Percentiles rank a stretch among this genome's conserved stretches.
These are phyloP conservation scores for Seriola rivoliana DNA, from an alignment of 2,113 vertebrate genomes.

Conservation along the genomic window DNA sequence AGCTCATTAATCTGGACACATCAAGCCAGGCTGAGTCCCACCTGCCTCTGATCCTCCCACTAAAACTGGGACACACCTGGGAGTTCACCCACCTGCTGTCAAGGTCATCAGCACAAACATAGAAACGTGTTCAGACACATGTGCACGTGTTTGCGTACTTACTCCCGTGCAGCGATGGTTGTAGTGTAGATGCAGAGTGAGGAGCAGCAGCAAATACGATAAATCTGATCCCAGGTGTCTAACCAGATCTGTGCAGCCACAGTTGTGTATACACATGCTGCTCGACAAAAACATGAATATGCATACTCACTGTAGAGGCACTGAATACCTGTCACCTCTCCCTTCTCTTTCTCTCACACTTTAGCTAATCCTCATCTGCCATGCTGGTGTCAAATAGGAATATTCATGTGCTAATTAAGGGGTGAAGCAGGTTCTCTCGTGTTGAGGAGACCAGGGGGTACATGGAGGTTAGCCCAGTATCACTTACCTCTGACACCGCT, in stretches of 20 bases:
- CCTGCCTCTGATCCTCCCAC: slow-evolving; percentile 77
- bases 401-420: slow-evolving; percentile 91
- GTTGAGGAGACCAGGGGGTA: slow-evolving; percentile 79
- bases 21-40: slow-evolving; percentile 66
- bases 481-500: slow-evolving; percentile 81
- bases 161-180: background rate
- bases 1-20: slow-evolving; percentile 82
- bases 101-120: slow-evolving; percentile 68
- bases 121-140: slow-evolving; percentile 38
- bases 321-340: slow-evolving; percentile 11
- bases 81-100: slow-evolving; percentile 79
- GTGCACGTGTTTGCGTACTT: slow-evolving; percentile 9
- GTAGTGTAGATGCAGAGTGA: background rate
- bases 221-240: slow-evolving; percentile 20
- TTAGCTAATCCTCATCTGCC: slow-evolving; percentile 83
- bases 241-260: background rate
- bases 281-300: slow-evolving; percentile 34
- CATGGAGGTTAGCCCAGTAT: slow-evolving; percentile 78
- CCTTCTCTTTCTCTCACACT: slow-evolving; percentile 55
- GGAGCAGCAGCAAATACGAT: background rate
- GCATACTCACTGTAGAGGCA: background rate
- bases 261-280: slow-evolving; percentile 4
- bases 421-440: slow-evolving; percentile 82
- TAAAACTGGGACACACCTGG: slow-evolving; percentile 83
- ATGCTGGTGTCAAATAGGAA: slow-evolving; percentile 87